Evolutionary conservation across 2,113 vertebrate genomes (phyloP), one percentile per base, ranked within the genome.

Genomic region (Ornithorhynchus anatinus): DNA sequence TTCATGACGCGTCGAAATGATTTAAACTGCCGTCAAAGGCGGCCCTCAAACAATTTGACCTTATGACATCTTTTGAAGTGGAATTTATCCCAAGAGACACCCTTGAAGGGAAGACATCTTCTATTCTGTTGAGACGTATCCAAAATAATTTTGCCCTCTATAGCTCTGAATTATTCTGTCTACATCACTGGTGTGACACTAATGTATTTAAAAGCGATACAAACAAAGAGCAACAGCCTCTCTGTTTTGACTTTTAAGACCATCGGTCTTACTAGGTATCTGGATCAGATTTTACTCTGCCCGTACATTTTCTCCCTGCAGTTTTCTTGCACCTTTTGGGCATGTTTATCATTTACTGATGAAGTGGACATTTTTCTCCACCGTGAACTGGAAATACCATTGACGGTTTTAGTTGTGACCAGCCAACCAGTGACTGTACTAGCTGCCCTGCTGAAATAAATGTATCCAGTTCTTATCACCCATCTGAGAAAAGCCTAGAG

Each of bases 291-390:
- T 48, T 73, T 37, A 23, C 58, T 62, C 42, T 52, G 20, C 27
- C 38, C 14, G 45, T 44, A 15, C 35, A 38, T 27, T 62, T 57
- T 39, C 37, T 60, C 53, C 58, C 15, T 23, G 4, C 58, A 53
- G 6, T 45, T 54, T 75, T 76, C 45, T 63, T 60, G 52, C 2
- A 54, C 31, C 42, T 60, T 48, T 39, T 31, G 44, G 56, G 56
- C 23, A 44, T 57, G 56, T 57, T 3, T 60, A 38, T 54, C 61
- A 44, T 65, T 16, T 53, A 45, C 38, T 74, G 57, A 59, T 64
- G 36, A 73, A 83, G 37, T 14, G 45, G 72, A 57, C 61, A 71
- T 78, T 74, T 75, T 50, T 72, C 57, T 31, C 62, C 11, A 56
- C 20, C 36, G 15, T 40, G 59, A 56, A 48, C 70, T 27, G 77